A percentile compares a stretch with the other conserved stretches of the same genome.
Evolutionary conservation across 2,113 vertebrate genomes (phyloP).

Genomic region (Copsychus sechellarum): DNA sequence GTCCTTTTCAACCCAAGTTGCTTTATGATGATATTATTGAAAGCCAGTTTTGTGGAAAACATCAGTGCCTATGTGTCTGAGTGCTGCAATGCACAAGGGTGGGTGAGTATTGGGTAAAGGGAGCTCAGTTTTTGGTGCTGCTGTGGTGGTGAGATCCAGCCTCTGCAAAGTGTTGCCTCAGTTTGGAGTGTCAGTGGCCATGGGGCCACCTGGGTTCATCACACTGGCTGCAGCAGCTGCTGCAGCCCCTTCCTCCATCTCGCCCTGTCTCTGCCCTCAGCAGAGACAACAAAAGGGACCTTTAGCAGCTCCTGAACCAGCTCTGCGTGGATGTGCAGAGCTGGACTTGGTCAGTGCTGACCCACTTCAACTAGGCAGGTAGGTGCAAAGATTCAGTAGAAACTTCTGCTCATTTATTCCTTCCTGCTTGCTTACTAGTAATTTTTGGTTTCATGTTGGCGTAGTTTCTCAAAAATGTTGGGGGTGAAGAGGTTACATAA

Average conservation of each 20-base stretch:
- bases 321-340: rapidly evolving
- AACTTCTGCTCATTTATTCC: background rate
- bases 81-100: background rate
- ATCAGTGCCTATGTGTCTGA: background rate
- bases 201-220: background rate
- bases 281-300: background rate
- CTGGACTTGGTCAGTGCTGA: background rate
- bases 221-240: background rate
- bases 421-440: background rate
- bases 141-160: background rate
- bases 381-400: background rate
- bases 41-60: background rate
- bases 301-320: background rate
- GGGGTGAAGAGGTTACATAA: background rate
- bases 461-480: background rate
- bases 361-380: background rate
- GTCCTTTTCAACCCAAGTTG: background rate
- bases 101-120: background rate
- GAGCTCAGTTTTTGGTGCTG: background rate
- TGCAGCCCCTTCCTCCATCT: rapidly evolving
- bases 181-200: background rate
- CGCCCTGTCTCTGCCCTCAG: background rate
- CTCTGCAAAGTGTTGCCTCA: background rate
- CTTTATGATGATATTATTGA: background rate
- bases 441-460: background rate